Percentiles rank a stretch among this genome's conserved stretches.
Evolutionary conservation across 2,113 vertebrate genomes (phyloP).

Genomic region (Gila orcuttii): DNA sequence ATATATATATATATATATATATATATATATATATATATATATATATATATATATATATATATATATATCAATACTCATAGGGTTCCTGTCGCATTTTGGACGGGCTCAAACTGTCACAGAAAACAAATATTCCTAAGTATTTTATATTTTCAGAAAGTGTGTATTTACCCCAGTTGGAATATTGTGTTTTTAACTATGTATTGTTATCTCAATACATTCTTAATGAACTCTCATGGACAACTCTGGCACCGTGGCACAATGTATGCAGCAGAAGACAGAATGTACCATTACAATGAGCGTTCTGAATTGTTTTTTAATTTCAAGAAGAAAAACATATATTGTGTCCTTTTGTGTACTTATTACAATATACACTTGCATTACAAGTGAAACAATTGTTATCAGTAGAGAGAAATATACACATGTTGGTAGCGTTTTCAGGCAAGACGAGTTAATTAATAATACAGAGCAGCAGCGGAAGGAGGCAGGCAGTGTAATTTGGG

Average conservation of each 20-base stretch:
- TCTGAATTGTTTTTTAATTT: neutral
- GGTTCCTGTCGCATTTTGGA: neutral
- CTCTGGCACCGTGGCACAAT: too few relatives aligned
- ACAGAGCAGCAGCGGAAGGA: neutral
- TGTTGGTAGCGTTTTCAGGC: slow-evolving; percentile 29
- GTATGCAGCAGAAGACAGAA: neutral
- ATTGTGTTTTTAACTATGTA: neutral
- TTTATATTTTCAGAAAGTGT: slow-evolving; percentile 1
- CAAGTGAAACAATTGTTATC: slow-evolving; percentile 10
- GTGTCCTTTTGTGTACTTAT: neutral
- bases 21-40: too few relatives aligned
- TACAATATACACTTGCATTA: neutral
- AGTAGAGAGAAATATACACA: neutral
- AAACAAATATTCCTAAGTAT: neutral
- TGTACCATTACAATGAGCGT: too few relatives aligned
- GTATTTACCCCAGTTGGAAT: neutral
- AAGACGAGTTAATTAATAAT: slow-evolving; percentile 45
- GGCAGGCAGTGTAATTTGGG: slow-evolving; percentile 23
- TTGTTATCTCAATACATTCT: neutral
- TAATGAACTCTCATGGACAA: neutral
- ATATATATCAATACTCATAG: too few relatives aligned
- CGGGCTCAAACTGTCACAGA: neutral
- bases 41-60: too few relatives aligned
- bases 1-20: too few relatives aligned
- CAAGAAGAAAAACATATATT: neutral